Percentiles rank a stretch among this genome's conserved stretches.
These are phyloP conservation scores for Pangasianodon gigas DNA, from an alignment of 2,113 vertebrate genomes.

Conservation along the genomic window DNA sequence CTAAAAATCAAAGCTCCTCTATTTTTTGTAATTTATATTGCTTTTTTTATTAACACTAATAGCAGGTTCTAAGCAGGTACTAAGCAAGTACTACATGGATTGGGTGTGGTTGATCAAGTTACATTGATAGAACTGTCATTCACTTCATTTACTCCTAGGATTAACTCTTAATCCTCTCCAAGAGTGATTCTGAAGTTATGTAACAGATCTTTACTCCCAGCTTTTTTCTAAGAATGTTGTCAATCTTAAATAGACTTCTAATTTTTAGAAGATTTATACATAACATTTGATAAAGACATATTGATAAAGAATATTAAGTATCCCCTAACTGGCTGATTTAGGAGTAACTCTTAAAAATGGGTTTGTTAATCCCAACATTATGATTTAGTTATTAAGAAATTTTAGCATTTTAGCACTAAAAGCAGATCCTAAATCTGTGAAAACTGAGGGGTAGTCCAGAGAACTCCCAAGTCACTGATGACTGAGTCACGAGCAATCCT, in stretches of 20 bases:
- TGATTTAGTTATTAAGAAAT: too few species aligned
- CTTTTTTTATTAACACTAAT: not conserved
- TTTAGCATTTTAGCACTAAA: not conserved
- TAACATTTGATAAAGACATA: not conserved
- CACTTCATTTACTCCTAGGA: not conserved
- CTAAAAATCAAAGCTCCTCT: not conserved
- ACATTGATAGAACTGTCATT: not conserved
- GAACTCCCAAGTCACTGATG: too few species aligned
- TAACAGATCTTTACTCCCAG: not conserved
- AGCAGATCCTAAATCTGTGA: not conserved
- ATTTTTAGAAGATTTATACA: not conserved
- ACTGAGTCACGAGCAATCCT: not conserved
- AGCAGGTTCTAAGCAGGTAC: not conserved
- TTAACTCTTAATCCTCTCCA: not conserved
- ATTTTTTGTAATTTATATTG: not conserved
- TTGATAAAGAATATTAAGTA: not conserved
- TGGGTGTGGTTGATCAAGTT: not conserved
- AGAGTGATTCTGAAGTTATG: not conserved
- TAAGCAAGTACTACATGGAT: not conserved
- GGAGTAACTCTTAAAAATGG: not conserved
- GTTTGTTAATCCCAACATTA: not conserved
- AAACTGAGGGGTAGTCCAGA: not conserved
- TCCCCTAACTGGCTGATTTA: not conserved
- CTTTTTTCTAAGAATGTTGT: not conserved
- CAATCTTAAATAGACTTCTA: not conserved